These are phyloP conservation scores for Oopsacas minuta DNA, from an alignment of 37 sponge, comb jelly and placozoan genomes.

Conservation along the genomic window DNA sequence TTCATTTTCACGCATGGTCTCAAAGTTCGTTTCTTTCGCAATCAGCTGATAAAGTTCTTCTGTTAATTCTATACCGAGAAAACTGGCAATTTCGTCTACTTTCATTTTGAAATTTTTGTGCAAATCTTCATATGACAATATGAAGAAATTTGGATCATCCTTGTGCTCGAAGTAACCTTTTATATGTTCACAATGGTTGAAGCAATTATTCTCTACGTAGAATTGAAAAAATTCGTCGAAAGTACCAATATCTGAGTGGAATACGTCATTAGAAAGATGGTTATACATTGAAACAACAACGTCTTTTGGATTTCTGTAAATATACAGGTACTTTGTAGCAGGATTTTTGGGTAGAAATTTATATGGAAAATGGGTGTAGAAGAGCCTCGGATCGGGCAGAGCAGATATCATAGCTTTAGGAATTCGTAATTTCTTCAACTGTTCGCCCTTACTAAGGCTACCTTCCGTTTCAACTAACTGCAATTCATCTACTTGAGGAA, in stretches of 20 bases:
- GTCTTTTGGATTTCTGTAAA: slow-evolving; percentile 11
- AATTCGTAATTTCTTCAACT: neutral
- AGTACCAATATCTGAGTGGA: neutral
- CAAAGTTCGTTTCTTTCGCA: neutral
- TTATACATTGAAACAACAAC: neutral
- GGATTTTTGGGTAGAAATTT: neutral
- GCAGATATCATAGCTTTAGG: neutral
- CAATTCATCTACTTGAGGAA: neutral
- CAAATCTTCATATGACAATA: neutral
- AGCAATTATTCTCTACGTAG: neutral
- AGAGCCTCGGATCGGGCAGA: neutral
- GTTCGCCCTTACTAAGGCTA: neutral
- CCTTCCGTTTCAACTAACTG: neutral
- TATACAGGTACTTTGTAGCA: neutral
- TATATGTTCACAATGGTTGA: neutral
- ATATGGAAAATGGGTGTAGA: neutral
- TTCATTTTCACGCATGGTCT: neutral
- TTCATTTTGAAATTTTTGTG: neutral
- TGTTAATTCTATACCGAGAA: neutral
- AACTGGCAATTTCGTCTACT: neutral
- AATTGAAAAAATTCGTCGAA: neutral
- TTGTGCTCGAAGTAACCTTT: neutral
- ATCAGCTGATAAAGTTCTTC: neutral
- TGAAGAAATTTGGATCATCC: neutral
- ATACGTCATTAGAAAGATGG: neutral